phyloP scores from a whole-genome alignment of 2,888 invertebrate genomes.

The Tridacna crocea region DNA sequence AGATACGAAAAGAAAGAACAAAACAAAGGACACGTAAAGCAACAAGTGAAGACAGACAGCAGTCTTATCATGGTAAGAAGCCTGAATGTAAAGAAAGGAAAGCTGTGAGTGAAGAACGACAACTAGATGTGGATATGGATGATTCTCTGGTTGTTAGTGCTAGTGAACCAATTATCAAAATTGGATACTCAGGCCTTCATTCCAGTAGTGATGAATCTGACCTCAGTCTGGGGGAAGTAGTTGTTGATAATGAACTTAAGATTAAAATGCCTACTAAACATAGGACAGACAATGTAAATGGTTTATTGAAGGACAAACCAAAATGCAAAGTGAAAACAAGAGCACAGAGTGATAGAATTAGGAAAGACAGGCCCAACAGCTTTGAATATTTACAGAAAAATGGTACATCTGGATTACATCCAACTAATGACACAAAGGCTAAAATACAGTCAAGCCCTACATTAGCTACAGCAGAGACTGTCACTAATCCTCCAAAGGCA shows the following conservation, averaged over 20 bases:
- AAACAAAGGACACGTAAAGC: conserved; percentile 15
- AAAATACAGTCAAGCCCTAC: conserved; percentile 63
- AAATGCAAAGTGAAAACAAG: conserved; percentile 43
- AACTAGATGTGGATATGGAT: conserved; percentile 19
- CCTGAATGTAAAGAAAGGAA: conserved; percentile 33
- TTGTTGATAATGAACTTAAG: conserved; percentile 38
- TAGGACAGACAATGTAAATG: conserved; percentile 29
- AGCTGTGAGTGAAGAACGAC: conserved; percentile 52
- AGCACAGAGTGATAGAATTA: conserved; percentile 43
- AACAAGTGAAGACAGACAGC: conserved; percentile 25
- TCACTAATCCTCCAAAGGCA: conserved; percentile 18
- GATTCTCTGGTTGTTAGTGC: conserved; percentile 29
- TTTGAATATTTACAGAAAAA: conserved; percentile 49
- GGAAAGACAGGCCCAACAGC: conserved; percentile 61
- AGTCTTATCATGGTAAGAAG: not conserved
- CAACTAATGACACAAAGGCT: conserved; percentile 36
- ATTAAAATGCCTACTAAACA: conserved; percentile 34
- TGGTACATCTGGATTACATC: conserved; percentile 3
- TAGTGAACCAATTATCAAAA: conserved; percentile 58
- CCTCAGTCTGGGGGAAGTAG: conserved; percentile 68
- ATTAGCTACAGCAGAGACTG: conserved; percentile 34
- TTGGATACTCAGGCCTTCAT: conserved; percentile 36
- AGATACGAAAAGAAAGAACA: conserved; percentile 1
- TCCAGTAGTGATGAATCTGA: conserved; percentile 70
- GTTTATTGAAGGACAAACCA: conserved; percentile 27